Base-by-base conservation (phyloP, 2,888 invertebrate genomes). In the Fragum fragum region DNA sequence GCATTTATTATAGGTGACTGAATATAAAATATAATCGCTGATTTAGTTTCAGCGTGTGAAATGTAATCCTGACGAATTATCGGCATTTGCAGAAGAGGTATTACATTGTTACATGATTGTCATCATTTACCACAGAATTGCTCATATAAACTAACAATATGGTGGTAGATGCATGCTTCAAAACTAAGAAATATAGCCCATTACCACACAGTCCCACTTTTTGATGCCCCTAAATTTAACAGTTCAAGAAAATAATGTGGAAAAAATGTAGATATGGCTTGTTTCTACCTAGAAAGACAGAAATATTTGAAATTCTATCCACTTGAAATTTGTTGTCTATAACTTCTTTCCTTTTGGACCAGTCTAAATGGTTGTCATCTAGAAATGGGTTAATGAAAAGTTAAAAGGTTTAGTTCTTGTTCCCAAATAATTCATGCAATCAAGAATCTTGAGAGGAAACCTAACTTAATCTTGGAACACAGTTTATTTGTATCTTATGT, bases 161-260 rank as follows among this genome's bases (percentile, higher is more conserved):
- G 47, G 47, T 47, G 47, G 47, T 9, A 47, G 47, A 16, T 5
- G 47, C 47, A 9, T 47, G 47, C 16, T 47, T 9, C 3, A 6
- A 36, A 6, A 6, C 32, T 36, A 36, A 36, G 32, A 36, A 36
- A 36, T 39, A 9, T 39, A 39, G 18, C 53, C 11, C 53, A 53
- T 53, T 7, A 53, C 53, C 53, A 53, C 18, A 53, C 53, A 11
- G 6, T 53, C 7, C 6, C n/a, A 18, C 18, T 21, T n/a, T 7
- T 53, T 18, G 53, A 53, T 21, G n/a, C 18, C n/a, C 18, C 21
- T 53, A 6, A 6, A n/a, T 7, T 11, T 11, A 21, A 11, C 6
- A n/a, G 21, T n/a, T 53, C n/a, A 36, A 11, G 63, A 63, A 63
- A 63, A 36, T n/a, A 36, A 36, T 36, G 63, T 63, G 36, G 36